Evolutionary conservation across 2,113 vertebrate species (phyloP).

Genomic region (Caretta caretta): DNA sequence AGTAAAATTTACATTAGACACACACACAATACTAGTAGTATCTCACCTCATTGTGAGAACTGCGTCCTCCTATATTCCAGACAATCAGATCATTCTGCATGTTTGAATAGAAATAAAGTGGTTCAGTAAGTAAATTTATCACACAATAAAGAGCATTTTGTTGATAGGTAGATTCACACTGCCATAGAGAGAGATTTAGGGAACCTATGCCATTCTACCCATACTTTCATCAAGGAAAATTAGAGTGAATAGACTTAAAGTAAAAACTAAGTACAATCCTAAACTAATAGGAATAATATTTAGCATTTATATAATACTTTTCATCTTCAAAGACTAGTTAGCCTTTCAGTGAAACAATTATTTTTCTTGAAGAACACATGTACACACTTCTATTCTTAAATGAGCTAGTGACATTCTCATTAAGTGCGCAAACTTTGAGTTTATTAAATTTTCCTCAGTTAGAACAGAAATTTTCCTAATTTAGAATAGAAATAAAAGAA

Average conservation of each 20-base stretch:
- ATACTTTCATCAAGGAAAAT: not conserved
- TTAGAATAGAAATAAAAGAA: not conserved
- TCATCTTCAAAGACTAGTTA: not conserved
- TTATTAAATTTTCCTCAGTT: not conserved
- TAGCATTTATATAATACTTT: not conserved
- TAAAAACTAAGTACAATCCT: not conserved
- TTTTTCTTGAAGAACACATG: not conserved
- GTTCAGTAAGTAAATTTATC: not conserved
- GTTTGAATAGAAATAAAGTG: not conserved
- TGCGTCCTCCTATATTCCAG: conserved; percentile 73
- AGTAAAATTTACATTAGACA: not conserved
- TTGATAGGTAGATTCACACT: not conserved
- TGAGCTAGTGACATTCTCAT: not conserved
- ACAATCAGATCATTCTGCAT: conserved; percentile 69
- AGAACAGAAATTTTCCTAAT: not conserved
- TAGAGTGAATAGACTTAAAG: not conserved
- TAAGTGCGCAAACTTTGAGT: not conserved
- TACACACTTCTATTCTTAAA: not conserved
- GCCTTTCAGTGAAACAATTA: not conserved
- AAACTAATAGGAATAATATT: not conserved
- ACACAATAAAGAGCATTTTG: not conserved
- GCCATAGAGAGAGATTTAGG: not conserved
- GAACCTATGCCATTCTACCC: not conserved
- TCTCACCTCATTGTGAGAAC: conserved; percentile 77
- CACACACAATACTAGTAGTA: not conserved